A percentile compares a stretch with the other conserved stretches of the same genome.
phyloP scores from a whole-genome alignment of 2,113 vertebrate genomes.

The Daboia siamensis region DNA sequence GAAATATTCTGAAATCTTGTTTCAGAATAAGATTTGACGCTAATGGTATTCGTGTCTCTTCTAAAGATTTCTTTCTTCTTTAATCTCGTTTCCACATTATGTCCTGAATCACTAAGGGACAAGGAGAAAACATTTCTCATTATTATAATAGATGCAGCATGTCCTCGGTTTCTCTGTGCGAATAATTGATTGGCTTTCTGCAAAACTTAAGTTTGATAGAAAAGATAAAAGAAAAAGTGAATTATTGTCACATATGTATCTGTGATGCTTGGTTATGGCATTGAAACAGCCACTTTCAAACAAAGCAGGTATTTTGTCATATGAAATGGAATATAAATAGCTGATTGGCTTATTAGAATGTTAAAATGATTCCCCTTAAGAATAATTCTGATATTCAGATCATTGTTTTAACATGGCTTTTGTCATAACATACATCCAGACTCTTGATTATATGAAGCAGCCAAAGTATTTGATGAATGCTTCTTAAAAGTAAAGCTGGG shows the following conservation, averaged over 20 bases:
- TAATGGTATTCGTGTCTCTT: background rate
- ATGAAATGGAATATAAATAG: background rate
- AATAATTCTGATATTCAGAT: background rate
- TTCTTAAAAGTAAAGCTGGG: background rate
- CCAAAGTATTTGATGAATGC: background rate
- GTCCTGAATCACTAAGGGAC: background rate
- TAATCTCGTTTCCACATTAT: background rate
- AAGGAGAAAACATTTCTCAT: background rate
- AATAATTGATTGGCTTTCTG: constrained; percentile 1
- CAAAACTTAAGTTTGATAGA: background rate
- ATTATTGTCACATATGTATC: background rate
- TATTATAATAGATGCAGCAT: background rate
- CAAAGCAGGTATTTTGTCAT: background rate
- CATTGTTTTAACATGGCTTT: background rate
- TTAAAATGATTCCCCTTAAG: background rate
- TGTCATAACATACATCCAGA: background rate
- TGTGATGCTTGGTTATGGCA: background rate
- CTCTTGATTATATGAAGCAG: background rate
- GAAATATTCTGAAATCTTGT: background rate
- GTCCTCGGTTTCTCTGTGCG: constrained; percentile 7
- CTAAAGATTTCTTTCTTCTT: constrained; percentile 26
- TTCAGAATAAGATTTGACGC: background rate
- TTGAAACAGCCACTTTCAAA: background rate
- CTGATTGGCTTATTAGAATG: background rate
- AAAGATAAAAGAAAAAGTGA: background rate